These are phyloP conservation scores for Sylvilagus floridanus DNA, from an alignment of 2,797 vertebrate species.

Conservation along the genomic window DNA sequence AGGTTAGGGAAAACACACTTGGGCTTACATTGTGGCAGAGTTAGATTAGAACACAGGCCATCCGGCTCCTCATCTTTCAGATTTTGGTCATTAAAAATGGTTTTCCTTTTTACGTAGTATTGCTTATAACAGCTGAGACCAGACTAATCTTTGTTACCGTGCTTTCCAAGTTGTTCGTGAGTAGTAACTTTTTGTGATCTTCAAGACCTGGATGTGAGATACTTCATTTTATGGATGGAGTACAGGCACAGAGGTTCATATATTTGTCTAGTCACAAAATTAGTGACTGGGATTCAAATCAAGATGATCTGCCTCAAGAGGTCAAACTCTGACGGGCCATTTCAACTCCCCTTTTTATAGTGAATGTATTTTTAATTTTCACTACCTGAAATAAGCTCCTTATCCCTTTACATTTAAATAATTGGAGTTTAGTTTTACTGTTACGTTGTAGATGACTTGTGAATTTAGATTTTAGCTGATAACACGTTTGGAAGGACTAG, in stretches of 20 bases:
- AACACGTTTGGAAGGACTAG: neutral
- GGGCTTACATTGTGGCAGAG: neutral
- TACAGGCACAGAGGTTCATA: neutral
- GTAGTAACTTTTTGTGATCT: neutral
- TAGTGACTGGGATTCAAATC: neutral
- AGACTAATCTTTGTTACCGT: neutral
- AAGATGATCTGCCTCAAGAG: neutral
- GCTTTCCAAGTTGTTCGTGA: neutral
- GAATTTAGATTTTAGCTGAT: neutral
- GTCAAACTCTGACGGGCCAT: neutral
- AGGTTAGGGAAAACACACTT: neutral
- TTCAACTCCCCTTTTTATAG: neutral
- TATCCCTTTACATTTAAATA: neutral
- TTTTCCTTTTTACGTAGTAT: neutral
- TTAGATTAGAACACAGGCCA: neutral
- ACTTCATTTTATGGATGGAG: neutral
- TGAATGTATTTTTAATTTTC: constrained; percentile 34
- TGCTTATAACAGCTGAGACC: neutral
- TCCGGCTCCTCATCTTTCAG: neutral
- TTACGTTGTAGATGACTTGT: constrained; percentile 14
- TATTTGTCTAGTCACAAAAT: neutral
- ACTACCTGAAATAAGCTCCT: neutral
- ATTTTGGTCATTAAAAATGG: neutral
- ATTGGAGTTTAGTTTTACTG: constrained; percentile 9
- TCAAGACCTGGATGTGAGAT: neutral